Evolutionary conservation across 2,113 vertebrate genomes (phyloP).

Genomic region (Pristiophorus japonicus): DNA sequence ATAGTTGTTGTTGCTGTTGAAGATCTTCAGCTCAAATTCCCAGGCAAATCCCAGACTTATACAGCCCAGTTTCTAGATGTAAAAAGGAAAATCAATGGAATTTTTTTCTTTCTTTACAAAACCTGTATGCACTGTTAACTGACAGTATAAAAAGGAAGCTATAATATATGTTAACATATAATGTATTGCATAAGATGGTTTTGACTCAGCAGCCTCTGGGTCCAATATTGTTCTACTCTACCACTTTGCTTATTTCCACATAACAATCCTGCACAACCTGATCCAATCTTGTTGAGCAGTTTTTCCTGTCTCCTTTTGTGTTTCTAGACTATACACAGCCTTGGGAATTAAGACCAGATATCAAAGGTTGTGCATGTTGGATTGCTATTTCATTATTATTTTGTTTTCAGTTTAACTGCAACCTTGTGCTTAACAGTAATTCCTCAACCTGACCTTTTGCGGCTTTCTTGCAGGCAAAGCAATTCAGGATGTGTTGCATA

Average conservation of each 20-base stretch:
- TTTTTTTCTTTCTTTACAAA: not conserved
- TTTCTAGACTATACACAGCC: conserved; percentile 28
- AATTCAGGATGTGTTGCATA: not conserved
- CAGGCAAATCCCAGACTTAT: not conserved
- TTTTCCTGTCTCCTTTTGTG: not conserved
- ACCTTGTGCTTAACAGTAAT: not conserved
- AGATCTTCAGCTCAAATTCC: not conserved
- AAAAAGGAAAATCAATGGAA: not conserved
- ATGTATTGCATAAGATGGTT: not conserved
- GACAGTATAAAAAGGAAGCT: not conserved
- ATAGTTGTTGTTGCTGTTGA: no score
- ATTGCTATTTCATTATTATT: not conserved
- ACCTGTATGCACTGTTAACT: not conserved
- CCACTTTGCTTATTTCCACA: not conserved
- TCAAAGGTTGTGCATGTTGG: not conserved
- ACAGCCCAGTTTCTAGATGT: not conserved
- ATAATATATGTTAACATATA: not conserved
- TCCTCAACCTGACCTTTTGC: not conserved
- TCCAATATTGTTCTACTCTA: not conserved
- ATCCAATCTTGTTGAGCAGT: not conserved
- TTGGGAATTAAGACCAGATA: conserved; percentile 14
- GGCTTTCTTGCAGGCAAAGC: conserved; percentile 45
- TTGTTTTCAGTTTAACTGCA: not conserved
- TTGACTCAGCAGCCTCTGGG: not conserved
- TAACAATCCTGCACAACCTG: not conserved